Evolutionary conservation across 1,140 invertebrate genomes (phyloP), one percentile per base, ranked within the genome.

Genomic region (Nomia melanderi): DNA sequence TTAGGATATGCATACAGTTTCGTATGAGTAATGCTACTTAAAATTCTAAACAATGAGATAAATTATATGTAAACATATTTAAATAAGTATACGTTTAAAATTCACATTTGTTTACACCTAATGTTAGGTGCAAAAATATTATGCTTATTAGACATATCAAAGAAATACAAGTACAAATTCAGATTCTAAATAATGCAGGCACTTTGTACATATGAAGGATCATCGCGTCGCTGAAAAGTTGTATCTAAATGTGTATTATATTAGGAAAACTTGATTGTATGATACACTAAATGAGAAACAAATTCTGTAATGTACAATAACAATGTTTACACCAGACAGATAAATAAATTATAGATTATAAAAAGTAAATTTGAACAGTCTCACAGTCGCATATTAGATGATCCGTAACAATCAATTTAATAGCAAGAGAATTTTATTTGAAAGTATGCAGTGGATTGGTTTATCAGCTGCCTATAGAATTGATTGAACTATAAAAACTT

Each of bases 101-200:
- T 39, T 59, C 20, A 50, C 39, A 59, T 3, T 50, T 63, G n/a
- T 62, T n/a, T 20, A 23, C 44, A 36, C 62, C 33, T 62, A n/a
- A 47, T 6, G 25, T 60, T 44, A 65, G 14, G 44, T 44, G 31
- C 20, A n/a, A 47, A 56, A 65, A 53, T 60, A 63, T 77, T 77
- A 71, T 60, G 31, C 25, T 69, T 44, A 29, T 65, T 50, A 59
- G 29, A 60, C 66, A 56, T 17, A 44, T 33, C 14, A n/a, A 11
- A 69, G 33, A 63, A 71, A 50, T 69, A 76, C 39, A 70, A 17
- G 33, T 71, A 71, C 17, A 39, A 71, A 70, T 62, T 63, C 23
- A 71, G 12, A 54, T 33, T 71, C 44, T 62, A 39, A 71, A 33
- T 31, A 17, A 59, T 63, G 12, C 50, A 70, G 60, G 25, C 47